Conservation (phyloP, 2,113 vertebrate species). For the Melanotaenia duboulayi region DNA sequence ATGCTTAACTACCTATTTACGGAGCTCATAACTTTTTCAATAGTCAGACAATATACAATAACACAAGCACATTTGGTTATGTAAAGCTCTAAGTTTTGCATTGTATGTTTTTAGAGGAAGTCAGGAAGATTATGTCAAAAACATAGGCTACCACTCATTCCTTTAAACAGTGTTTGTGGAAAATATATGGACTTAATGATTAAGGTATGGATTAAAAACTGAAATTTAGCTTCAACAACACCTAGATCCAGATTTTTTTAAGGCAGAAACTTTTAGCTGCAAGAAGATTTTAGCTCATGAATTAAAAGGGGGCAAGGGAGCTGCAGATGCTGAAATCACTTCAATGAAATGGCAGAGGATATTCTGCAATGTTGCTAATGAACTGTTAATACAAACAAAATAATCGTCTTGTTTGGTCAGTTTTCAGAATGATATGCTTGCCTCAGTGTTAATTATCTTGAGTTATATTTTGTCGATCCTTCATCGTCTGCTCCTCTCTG, state of each 20-base stretch:
- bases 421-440: conserved; percentile 91
- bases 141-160: not conserved
- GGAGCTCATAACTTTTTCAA: conserved; percentile 88
- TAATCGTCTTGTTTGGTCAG: conserved; percentile 76
- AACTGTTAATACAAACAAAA: conserved; percentile 47
- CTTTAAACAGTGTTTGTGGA: no score
- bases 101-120: conserved; percentile 46
- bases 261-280: conserved; percentile 1
- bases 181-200: not conserved
- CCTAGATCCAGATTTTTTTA: not conserved
- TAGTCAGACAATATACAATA: conserved; percentile 78
- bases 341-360: conserved; percentile 58
- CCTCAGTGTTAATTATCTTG: conserved; percentile 94
- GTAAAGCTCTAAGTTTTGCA: conserved; percentile 86
- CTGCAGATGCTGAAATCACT: conserved; percentile 27
- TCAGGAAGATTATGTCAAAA: conserved; percentile 12
- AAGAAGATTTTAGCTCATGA: conserved; percentile 15
- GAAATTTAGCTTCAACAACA: not conserved
- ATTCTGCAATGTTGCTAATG: conserved; percentile 48
- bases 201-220: not conserved
- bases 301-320: conserved; percentile 3
- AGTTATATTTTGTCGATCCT: conserved; percentile 93
- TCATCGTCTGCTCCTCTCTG: conserved; percentile 70
- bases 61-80: conserved; percentile 85
- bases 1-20: conserved; percentile 89